Percentiles rank a stretch among this genome's conserved stretches.
These are phyloP conservation scores for Rotaria sp. DNA, from an alignment of 2,888 invertebrate genomes.

Conservation along the genomic window DNA sequence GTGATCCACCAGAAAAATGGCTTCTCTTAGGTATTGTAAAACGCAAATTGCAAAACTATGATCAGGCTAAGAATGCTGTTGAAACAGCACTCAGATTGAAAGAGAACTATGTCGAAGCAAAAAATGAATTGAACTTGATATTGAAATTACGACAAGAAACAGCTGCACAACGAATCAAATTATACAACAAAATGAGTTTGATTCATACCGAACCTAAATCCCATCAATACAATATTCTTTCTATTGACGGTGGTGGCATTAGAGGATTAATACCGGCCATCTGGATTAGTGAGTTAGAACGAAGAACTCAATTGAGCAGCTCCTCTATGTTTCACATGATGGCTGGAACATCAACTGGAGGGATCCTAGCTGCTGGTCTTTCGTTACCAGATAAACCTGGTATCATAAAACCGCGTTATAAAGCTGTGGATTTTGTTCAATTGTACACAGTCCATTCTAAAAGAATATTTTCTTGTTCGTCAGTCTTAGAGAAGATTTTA, in stretches of 20 bases:
- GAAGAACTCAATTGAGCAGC: not conserved
- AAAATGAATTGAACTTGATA: not conserved
- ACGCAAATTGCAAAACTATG: not conserved
- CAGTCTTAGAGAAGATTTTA: no score
- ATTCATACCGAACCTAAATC: not conserved
- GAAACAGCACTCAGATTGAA: not conserved
- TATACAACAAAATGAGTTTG: not conserved
- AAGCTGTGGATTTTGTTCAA: not conserved
- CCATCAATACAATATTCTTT: not conserved
- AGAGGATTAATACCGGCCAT: constrained; percentile 15
- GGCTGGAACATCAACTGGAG: constrained; percentile 29
- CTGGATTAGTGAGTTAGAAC: not conserved
- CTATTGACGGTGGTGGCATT: not conserved
- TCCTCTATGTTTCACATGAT: constrained; percentile 14
- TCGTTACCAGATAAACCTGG: not conserved
- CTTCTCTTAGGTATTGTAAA: not conserved
- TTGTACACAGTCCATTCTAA: not conserved
- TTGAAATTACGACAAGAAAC: not conserved
- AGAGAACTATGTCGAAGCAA: not conserved
- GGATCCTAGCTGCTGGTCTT: constrained; percentile 1
- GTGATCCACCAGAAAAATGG: not conserved
- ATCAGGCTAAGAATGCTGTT: not conserved
- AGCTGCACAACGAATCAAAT: not conserved
- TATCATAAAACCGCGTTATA: not conserved
- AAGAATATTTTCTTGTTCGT: no score